Evolutionary conservation across 1,140 invertebrate genomes (phyloP).

Genomic region (Drosophila lacteicornis): DNA sequence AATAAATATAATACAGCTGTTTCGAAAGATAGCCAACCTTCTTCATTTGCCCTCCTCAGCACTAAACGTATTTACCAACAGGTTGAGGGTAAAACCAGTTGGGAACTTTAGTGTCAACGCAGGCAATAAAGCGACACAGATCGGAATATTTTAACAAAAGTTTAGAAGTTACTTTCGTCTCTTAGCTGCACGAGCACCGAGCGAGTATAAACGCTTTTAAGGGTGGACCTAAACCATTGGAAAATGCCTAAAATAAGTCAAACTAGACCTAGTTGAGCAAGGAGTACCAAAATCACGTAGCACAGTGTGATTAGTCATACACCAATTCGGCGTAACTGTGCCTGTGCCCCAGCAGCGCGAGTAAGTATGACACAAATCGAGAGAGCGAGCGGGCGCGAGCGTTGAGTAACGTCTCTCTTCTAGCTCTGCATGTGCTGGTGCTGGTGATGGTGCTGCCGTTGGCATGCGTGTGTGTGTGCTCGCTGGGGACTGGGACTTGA

Average conservation of each 20-base stretch:
- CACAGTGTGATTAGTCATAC: conserved; percentile 21
- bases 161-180: too few species aligned
- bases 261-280: conserved; percentile 1
- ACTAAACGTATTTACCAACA: too few species aligned
- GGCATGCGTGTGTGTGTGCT: not conserved
- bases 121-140: not conserved
- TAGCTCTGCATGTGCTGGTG: conserved; percentile 17
- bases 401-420: conserved; percentile 13
- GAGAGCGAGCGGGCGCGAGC: not conserved
- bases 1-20: conserved; percentile 1
- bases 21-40: not conserved
- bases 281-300: conserved; percentile 15
- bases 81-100: conserved; percentile 9
- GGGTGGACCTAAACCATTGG: not conserved
- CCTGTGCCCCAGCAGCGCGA: conserved; percentile 21
- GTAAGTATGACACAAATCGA: conserved; percentile 17
- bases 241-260: conserved; percentile 1
- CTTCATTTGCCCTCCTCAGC: not conserved
- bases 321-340: conserved; percentile 19
- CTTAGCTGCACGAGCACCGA: too few species aligned
- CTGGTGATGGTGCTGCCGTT: not conserved
- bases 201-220: not conserved
- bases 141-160: not conserved
- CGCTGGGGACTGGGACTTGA: conserved; percentile 1
- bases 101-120: not conserved